phyloP scores from a whole-genome alignment of 2,797 vertebrate genomes.

The Megalops cyprinoides region DNA sequence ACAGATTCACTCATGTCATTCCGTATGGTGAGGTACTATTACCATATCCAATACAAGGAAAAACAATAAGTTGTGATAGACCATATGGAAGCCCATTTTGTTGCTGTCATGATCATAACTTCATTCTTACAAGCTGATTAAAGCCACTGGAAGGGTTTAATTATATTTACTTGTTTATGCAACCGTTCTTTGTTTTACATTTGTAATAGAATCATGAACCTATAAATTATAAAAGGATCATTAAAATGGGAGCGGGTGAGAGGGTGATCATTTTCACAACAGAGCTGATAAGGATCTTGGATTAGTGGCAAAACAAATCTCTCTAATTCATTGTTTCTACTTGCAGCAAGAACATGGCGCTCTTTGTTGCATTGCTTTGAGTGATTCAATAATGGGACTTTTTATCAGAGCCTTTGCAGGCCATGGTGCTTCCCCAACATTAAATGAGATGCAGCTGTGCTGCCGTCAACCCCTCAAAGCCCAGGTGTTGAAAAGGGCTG shows the following conservation, averaged over 20 bases:
- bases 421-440: not conserved
- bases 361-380: not conserved
- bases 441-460: not conserved
- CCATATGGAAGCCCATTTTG: too few species aligned
- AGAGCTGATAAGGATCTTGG: not conserved
- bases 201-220: too few species aligned
- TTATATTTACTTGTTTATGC: too few species aligned
- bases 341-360: not conserved
- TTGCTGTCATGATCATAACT: not conserved
- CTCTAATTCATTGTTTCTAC: not conserved
- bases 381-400: slow-evolving; percentile 27
- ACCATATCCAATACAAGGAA: not conserved
- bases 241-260: not conserved
- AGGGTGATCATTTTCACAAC: not conserved
- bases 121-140: not conserved
- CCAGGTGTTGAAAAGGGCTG: not conserved
- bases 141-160: not conserved
- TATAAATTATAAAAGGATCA: not conserved
- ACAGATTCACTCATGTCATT: not conserved
- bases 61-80: not conserved
- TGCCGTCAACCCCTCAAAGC: not conserved
- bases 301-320: not conserved
- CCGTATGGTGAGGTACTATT: not conserved
- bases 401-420: slow-evolving; percentile 26
- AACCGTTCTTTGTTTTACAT: too few species aligned